Conservation (phyloP, 2,888 invertebrate genomes). For the Cryptus viduatorius region DNA sequence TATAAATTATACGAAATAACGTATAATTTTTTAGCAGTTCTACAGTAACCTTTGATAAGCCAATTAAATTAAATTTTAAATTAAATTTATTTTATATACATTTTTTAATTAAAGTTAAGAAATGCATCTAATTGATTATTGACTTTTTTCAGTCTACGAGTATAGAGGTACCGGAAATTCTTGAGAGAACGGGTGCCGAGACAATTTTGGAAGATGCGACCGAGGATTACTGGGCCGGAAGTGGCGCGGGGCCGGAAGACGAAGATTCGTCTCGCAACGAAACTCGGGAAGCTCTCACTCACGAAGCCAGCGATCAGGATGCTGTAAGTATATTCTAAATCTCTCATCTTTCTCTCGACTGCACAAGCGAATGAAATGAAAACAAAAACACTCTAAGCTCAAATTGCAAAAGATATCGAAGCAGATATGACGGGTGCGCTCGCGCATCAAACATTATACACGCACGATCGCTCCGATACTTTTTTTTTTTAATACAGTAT, state of each 20-base stretch:
- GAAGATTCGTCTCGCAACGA: conserved; percentile 86
- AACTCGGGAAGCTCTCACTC: conserved; percentile 90
- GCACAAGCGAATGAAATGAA: not conserved
- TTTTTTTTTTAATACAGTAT: not conserved
- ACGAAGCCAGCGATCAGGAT: conserved; percentile 92
- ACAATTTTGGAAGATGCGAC: conserved; percentile 80
- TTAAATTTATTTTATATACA: too few relatives aligned
- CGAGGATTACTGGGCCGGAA: conserved; percentile 84
- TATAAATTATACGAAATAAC: too few relatives aligned
- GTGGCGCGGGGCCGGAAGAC: conserved; percentile 83
- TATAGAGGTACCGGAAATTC: conserved; percentile 75
- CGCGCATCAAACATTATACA: conserved; percentile 26
- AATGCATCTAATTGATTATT: not conserved
- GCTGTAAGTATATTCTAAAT: conserved; percentile 16
- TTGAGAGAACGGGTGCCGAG: conserved; percentile 77
- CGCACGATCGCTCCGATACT: conserved; percentile 45
- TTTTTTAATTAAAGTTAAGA: too few relatives aligned
- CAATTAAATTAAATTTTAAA: too few relatives aligned
- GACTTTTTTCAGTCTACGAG: conserved; percentile 71
- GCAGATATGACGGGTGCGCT: conserved; percentile 1
- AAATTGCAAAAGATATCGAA: conserved; percentile 20
- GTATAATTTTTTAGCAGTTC: too few relatives aligned
- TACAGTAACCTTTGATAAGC: too few relatives aligned
- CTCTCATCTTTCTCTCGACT: not conserved
- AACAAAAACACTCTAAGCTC: conserved; percentile 1